Evolutionary conservation across 2,888 invertebrate species (phyloP), one percentile per base, ranked within the genome.

Genomic region (Tryphoninae sp.): DNA sequence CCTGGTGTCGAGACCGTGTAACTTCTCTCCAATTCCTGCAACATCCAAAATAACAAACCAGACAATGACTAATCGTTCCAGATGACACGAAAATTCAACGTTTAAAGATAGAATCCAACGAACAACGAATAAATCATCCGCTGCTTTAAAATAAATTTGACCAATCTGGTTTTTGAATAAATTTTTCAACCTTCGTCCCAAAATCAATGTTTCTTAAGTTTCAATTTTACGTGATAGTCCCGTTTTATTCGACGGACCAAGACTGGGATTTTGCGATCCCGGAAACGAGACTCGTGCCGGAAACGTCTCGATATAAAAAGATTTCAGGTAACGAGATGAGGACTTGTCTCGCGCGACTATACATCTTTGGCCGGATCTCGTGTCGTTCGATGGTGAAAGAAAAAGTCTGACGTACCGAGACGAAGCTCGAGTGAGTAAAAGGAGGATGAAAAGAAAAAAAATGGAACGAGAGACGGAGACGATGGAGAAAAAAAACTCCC

Each of bases 21-120:
- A 86, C 90, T 90, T 65, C 90, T 87, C 82, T 90, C 90, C 81
- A 90, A 86, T 84, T 90, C 90, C 90, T 90, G 87, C 8, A 89
- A 88, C 80, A 69, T 19, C 19, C 51, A 59, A 11, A 33, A 59
- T 2, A 71, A 19, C 16, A 64, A 16, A 16, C 65, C 40, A 51
- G 45, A 16, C 23, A 51, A 74, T 45, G 19, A 74, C 2, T 19
- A 13, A 23, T 68, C 2, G 13, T 33, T 26, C 22, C 16, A 8
- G 2, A 51, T 9, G 9, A 49, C 1, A 58, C 22, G 11, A 8
- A 13, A 65, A 65, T 49, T 9, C 11, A 45, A 45, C 13, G 9
- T 13, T 45, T 13, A 45, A 45, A 11, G 0, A 45, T 45, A 45
- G 1, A 33, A 33, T 6, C 4, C 33, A 6, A 45, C 45, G 45